Conservation (phyloP, 2,888 invertebrate genomes). For the Theodoxus fluviatilis region DNA sequence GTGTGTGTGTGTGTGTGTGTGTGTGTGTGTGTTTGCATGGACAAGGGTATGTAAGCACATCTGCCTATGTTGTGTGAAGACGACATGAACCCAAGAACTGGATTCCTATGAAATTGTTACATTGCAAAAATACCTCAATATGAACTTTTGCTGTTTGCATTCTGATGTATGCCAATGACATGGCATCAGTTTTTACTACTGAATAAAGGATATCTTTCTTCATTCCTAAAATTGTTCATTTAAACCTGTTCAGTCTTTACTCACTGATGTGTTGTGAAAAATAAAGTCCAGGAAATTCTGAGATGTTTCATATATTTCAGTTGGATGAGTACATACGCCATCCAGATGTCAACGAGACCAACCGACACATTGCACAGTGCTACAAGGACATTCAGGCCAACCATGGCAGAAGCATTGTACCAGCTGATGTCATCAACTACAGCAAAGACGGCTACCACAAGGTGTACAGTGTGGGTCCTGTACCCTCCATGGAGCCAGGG, state of each 20-base stretch:
- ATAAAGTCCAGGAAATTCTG: too few species aligned
- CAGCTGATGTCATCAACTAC: constrained; percentile 38
- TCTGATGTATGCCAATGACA: too few species aligned
- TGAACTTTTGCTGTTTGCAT: too few species aligned
- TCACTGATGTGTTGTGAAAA: not conserved
- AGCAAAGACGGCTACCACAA: constrained; percentile 38
- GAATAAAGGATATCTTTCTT: not conserved
- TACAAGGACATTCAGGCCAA: constrained; percentile 41
- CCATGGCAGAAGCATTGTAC: constrained; percentile 34
- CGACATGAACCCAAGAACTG: too few species aligned
- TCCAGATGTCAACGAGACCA: constrained; percentile 69
- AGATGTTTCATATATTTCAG: constrained; percentile 53
- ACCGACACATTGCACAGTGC: constrained; percentile 65
- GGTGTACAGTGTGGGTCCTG: constrained; percentile 40
- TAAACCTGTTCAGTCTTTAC: not conserved
- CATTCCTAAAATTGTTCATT: not conserved
- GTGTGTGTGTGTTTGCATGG: too few species aligned
- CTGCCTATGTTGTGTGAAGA: too few species aligned
- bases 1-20: too few species aligned
- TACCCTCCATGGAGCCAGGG: too few species aligned
- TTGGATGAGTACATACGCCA: constrained; percentile 74
- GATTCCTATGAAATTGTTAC: too few species aligned
- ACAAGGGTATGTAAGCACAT: too few species aligned
- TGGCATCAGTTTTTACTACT: not conserved
- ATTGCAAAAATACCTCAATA: too few species aligned